Percentiles rank a stretch among this genome's conserved stretches.
phyloP scores from a whole-genome alignment of 2,888 invertebrate genomes.

The Eutolmus rufibarbis region DNA sequence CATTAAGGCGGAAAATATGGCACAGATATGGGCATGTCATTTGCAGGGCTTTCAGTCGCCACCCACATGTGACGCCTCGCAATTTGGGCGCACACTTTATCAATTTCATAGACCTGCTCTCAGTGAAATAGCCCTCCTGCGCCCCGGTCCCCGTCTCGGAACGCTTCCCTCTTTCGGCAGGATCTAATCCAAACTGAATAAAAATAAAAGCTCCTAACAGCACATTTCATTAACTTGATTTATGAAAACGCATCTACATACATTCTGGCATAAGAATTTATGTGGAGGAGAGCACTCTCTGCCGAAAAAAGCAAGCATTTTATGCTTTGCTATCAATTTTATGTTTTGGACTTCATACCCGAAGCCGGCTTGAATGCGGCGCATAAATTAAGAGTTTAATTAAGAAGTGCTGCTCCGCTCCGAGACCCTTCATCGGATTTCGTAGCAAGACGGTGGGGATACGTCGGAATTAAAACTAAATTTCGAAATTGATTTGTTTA shows the following conservation, averaged over 20 bases:
- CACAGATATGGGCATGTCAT: conserved; percentile 13
- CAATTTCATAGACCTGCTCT: conserved; percentile 23
- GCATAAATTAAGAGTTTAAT: conserved; percentile 39
- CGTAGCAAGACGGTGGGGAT: background rate
- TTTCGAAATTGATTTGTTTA: background rate
- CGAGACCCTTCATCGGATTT: background rate
- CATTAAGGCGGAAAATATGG: conserved; percentile 31
- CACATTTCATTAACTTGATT: conserved; percentile 40
- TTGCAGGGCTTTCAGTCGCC: conserved; percentile 9
- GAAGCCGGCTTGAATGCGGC: conserved; percentile 8
- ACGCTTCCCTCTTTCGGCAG: conserved; percentile 8
- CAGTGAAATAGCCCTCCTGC: background rate
- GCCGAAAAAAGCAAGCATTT: conserved; percentile 19
- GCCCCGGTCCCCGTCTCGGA: background rate
- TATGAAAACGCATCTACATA: conserved; percentile 38
- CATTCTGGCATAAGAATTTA: conserved; percentile 32
- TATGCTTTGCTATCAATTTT: conserved; percentile 35
- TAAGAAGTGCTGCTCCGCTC: conserved; percentile 23
- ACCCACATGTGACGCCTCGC: conserved; percentile 20
- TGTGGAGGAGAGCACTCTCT: conserved; percentile 1
- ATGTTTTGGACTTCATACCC: conserved; percentile 38
- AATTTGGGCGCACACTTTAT: conserved; percentile 26
- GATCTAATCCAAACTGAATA: conserved; percentile 37
- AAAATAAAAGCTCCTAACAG: conserved; percentile 39
- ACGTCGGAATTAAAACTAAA: background rate